Evolutionary conservation across 2,888 invertebrate species (phyloP), one percentile per base, ranked within the genome.

Genomic region (Octonoba sinensis): DNA sequence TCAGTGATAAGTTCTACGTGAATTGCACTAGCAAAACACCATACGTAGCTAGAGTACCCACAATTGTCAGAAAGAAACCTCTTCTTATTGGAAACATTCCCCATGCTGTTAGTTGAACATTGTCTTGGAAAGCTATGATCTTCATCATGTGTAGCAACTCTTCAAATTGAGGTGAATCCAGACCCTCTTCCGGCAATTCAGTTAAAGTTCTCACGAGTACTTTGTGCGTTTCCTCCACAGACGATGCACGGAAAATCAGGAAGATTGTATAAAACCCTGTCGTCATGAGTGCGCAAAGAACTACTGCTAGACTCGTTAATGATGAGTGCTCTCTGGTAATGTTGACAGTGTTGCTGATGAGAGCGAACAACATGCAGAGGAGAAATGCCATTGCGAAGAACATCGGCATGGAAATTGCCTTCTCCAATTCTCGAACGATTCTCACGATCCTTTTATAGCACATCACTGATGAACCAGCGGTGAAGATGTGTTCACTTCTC

Each of bases 81-180:
- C 79, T 67, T 56, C 60, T 67, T 1, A 81, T 73, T 13, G 79
- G 79, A 69, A 81, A 69, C 79, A 81, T 81, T 15, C 79, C 79
- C 79, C 79, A 81, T 18, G 79, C 79, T 13, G 79, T 73, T 2
- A 81, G 44, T 1, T 73, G 62, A 15, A 81, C 13, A 0, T 49
- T 54, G 16, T 74, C 79, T 62, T 73, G 67, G 49, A 69, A 81
- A 8, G 67, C 79, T 20, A 69, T 36, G 0, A 81, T 15, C 51
- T 81, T 81, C 20, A 81, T 54, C 62, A 81, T 54, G 22, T 74
- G 67, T 3, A 81, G 49, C 44, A 81, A 54, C 15, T 81, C 79
- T n/a, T 47, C 69, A 1, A 36, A 44, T 12, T 36, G 46, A 1
- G 54, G 27, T 15, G 76, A 69, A 44, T 56, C 69, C n/a, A 73